Base-by-base conservation (phyloP, 2,888 invertebrate species). In the Psococerastis gibbosa region DNA sequence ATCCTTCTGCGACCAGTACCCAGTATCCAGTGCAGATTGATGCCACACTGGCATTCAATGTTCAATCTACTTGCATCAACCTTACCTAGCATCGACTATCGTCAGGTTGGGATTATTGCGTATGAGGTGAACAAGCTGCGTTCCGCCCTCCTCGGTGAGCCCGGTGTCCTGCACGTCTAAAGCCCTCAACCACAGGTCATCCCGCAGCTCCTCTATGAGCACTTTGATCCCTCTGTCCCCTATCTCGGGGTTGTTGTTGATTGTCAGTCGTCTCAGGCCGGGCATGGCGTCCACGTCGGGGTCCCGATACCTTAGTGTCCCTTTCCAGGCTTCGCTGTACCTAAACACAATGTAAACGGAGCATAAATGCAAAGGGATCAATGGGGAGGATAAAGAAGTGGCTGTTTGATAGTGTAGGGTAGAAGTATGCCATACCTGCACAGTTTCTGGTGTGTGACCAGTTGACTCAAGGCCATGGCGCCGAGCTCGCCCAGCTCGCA, bases 271-370 rank as follows among this genome's bases (percentile, higher is more conserved):
- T 41, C 78, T 70, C 16, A 84, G 59, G 0, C 84, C 84, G 1
- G 75, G 69, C 72, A 82, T 79, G 1, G 70, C 60, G 47, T 75
- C 75, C n/a, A 77, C 60, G 51, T 81, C 72, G 0, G 83, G 79
- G 38, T 75, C 66, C 13, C 77, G 70, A 56, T 82, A 83, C n/a
- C 84, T 69, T 43, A 85, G 57, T 5, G 82, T 81, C 51, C 78
- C 75, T 49, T 78, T 75, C 84, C 84, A 85, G 47, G 78, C 78
- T 55, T 84, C 81, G 50, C 79, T 78, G 56, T 77, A 82, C 43
- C 83, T 27, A 27, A 9, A 27, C 6, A 9, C 27, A 27, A n/a
- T n/a, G n/a, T 70, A 45, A 73, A 67, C 45, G 77, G 68, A 55
- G 77, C 78, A 56, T 78, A 78, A 51, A 70, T 70, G 65, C 74